A percentile compares a stretch with the other conserved stretches of the same genome.
Conservation (phyloP, 2,888 invertebrate genomes). For the Heliconius aoede region DNA sequence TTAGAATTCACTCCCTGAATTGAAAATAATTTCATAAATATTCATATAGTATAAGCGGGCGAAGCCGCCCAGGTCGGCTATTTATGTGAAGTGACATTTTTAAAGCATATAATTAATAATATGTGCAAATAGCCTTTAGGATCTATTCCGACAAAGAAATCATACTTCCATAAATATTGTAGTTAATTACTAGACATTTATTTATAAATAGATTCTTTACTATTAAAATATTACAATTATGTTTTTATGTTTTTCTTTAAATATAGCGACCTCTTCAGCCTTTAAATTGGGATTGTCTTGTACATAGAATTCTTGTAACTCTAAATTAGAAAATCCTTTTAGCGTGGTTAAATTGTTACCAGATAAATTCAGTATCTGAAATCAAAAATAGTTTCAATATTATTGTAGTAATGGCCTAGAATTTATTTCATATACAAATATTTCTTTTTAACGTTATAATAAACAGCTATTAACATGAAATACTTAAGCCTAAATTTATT, state of each 20-base stretch:
- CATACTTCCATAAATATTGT: constrained; percentile 6
- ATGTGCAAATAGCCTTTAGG: constrained; percentile 16
- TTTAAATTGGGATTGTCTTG: constrained; percentile 71
- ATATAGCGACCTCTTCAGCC: constrained; percentile 60
- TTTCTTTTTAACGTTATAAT: not conserved
- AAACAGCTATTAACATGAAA: not conserved
- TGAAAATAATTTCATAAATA: too few species aligned
- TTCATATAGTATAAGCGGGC: too few species aligned
- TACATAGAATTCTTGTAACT: constrained; percentile 76
- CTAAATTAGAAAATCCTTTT: constrained; percentile 76
- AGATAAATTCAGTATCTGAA: constrained; percentile 79
- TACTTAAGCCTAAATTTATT: not conserved
- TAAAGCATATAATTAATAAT: constrained; percentile 5
- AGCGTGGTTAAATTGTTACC: constrained; percentile 79
- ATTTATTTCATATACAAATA: not conserved
- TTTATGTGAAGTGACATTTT: too few species aligned
- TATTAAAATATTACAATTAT: constrained; percentile 59
- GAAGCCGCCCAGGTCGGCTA: too few species aligned
- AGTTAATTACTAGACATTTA: constrained; percentile 10
- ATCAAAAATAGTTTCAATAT: constrained; percentile 46
- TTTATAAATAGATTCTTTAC: constrained; percentile 10
- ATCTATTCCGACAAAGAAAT: constrained; percentile 7
- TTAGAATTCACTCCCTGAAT: too few species aligned
- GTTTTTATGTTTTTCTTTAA: constrained; percentile 61
- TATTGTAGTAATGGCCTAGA: constrained; percentile 28